These are phyloP conservation scores for Brachionus manjavacas DNA, from an alignment of 1,140 invertebrate genomes.

Conservation along the genomic window DNA sequence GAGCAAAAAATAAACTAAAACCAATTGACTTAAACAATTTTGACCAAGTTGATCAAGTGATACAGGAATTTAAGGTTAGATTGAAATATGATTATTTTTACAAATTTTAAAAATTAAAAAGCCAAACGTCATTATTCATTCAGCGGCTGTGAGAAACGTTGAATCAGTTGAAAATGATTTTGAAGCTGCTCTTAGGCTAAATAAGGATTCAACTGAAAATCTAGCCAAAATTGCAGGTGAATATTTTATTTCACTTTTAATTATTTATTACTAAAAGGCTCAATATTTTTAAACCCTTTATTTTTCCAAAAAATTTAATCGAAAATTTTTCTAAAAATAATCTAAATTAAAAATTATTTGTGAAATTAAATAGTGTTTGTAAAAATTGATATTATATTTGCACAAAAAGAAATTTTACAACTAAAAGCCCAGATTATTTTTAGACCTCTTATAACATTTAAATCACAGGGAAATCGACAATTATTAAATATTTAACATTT, in stretches of 20 bases:
- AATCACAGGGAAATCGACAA: too few relatives aligned
- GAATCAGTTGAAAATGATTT: conserved; percentile 60
- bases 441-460: too few relatives aligned
- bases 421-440: too few relatives aligned
- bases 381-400: too few relatives aligned
- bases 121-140: conserved; percentile 60
- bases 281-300: too few relatives aligned
- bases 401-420: too few relatives aligned
- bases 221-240: conserved; percentile 58
- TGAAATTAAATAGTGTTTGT: too few relatives aligned
- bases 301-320: too few relatives aligned
- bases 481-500: too few relatives aligned
- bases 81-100: not conserved
- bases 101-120: conserved; percentile 44
- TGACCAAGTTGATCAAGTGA: not conserved
- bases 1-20: not conserved
- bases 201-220: conserved; percentile 57
- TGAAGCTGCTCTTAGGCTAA: conserved; percentile 56
- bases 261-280: too few relatives aligned
- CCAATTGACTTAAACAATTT: conserved; percentile 10
- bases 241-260: not conserved
- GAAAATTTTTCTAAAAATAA: too few relatives aligned
- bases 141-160: conserved; percentile 60
- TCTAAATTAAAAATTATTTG: too few relatives aligned
- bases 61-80: conserved; percentile 35